Base-by-base conservation (phyloP, 2,888 invertebrate species). In the Ariolimax columbianus region DNA sequence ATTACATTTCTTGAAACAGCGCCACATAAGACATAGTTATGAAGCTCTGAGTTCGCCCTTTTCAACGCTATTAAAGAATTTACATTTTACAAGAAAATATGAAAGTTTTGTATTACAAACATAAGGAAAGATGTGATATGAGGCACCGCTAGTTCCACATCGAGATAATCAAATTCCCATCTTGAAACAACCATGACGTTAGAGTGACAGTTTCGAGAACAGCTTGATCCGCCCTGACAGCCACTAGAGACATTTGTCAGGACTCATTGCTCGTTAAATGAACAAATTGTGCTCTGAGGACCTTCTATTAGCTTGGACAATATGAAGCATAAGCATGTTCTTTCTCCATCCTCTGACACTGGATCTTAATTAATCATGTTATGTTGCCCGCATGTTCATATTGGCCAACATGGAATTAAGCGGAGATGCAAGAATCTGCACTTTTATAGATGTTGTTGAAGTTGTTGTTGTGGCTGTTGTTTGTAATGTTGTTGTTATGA, bases 161-260 rank as follows among this genome's bases (percentile, higher is more conserved):
- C 47, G n/a, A 43, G 47, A 43, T 73, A 73, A 73, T 47, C n/a
- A 73, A 73, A 73, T 70, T 9, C 47, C n/a, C 43, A 70, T 47
- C 73, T 17, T 72, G 19, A 30, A 47, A 47, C 47, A 73, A 47
- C 47, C 3, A 26, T 40, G 70, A 70, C 70, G 23, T 70, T 26
- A 73, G 47, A 43, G 73, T 73, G 73, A 47, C 73, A 73, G 36
- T 43, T 73, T 23, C 14, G 47, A 30, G 47, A 26, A 14, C 73
- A 3, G 73, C 3, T 17, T 72, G 72, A 72, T 72, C 72, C 40
- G 23, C 26, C 40, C 72, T 43, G 73, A 17, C 73, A 73, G n/a
- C n/a, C 26, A 47, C 17, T 43, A 30, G 14, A 68, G 6, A 30
- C 47, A 30, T 43, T 11, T 73, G 43, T 73, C 73, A 43, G 43